Evolutionary conservation across 23 tunicate genomes (phyloP).

Genomic region (Halocynthia roretzi): DNA sequence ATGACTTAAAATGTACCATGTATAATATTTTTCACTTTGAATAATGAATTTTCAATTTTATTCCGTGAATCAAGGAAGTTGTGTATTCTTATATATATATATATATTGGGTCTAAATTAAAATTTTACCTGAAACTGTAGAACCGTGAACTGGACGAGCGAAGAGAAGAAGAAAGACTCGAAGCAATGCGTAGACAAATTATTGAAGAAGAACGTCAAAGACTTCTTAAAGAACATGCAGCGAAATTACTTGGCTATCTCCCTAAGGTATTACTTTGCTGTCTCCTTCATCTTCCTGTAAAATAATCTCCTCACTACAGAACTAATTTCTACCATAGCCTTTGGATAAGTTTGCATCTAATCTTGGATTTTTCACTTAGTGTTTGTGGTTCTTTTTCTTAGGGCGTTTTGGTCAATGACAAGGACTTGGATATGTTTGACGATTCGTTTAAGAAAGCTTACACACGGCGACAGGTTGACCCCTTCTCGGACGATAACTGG

Average conservation of each 20-base stretch:
- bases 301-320: too few relatives aligned
- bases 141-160: conserved; percentile 54
- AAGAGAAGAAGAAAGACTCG: conserved; percentile 58
- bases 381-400: not conserved
- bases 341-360: too few relatives aligned
- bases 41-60: too few relatives aligned
- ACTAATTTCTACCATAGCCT: too few relatives aligned
- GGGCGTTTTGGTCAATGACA: conserved; percentile 66
- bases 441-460: conserved; percentile 68
- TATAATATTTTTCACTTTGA: too few relatives aligned
- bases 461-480: conserved; percentile 42
- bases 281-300: too few relatives aligned
- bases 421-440: conserved; percentile 68
- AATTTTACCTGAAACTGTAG: not conserved
- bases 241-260: conserved; percentile 90
- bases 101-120: too few relatives aligned
- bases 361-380: too few relatives aligned
- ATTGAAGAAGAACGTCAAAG: conserved; percentile 92
- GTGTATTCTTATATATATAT: too few relatives aligned
- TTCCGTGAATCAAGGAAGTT: too few relatives aligned
- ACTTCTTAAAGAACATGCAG: conserved; percentile 87
- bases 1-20: too few relatives aligned
- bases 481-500: conserved; percentile 31
- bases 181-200: conserved; percentile 76
- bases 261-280: conserved; percentile 36